A percentile compares a stretch with the other conserved stretches of the same genome.
phyloP scores from a whole-genome alignment of 2,797 vertebrate species.

The Peromyscus aztecus region DNA sequence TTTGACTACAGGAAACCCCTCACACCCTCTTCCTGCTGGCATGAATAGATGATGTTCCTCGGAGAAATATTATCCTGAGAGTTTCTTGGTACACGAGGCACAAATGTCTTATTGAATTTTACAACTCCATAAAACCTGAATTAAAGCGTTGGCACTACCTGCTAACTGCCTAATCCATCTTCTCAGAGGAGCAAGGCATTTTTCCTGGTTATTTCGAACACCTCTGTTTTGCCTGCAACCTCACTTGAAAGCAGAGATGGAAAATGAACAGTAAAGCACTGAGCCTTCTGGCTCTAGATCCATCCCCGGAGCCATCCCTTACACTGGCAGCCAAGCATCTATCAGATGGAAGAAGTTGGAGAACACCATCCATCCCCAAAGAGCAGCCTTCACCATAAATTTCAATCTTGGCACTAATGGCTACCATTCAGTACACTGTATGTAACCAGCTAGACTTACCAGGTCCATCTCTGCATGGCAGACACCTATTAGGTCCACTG shows the following conservation, averaged over 20 bases:
- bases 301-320: not conserved
- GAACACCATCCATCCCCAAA: not conserved
- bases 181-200: constrained; percentile 47
- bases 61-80: constrained; percentile 51
- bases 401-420: not conserved
- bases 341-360: constrained; percentile 31
- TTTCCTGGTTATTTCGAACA: constrained; percentile 64
- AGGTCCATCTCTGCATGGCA: not conserved
- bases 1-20: constrained; percentile 43
- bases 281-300: not conserved
- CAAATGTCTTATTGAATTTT: constrained; percentile 62
- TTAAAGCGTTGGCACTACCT: constrained; percentile 57
- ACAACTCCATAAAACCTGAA: constrained; percentile 73
- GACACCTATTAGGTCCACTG: not conserved
- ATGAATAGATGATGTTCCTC: constrained; percentile 54
- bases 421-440: not conserved
- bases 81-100: constrained; percentile 61
- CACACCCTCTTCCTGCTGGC: not conserved
- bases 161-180: constrained; percentile 54
- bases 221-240: constrained; percentile 35
- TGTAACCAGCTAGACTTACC: not conserved
- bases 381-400: constrained; percentile 1
- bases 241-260: constrained; percentile 41
- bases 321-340: constrained; percentile 9
- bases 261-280: not conserved